These are phyloP conservation scores for Ibidorhyncha struthersii DNA, from an alignment of 2,113 vertebrate species.

Conservation along the genomic window DNA sequence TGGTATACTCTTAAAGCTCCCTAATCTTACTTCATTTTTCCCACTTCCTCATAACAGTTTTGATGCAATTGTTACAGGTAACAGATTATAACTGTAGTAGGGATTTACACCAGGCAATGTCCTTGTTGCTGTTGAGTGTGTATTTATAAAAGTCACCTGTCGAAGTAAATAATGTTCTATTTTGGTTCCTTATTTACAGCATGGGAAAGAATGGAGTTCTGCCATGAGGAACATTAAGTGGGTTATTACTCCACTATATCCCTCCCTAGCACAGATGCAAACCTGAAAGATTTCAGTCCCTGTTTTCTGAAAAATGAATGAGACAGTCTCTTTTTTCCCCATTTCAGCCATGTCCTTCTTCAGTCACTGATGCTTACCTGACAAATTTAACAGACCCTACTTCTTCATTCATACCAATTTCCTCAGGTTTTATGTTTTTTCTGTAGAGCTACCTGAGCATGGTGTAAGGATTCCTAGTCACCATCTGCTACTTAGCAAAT, in stretches of 20 bases:
- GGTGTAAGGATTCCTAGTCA: neutral
- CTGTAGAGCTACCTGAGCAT: neutral
- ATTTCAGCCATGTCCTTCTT: neutral
- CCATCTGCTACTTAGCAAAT: neutral
- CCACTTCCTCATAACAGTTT: neutral
- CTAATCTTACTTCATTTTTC: neutral
- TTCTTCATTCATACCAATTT: neutral
- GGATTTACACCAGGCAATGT: neutral
- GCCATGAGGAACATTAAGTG: neutral
- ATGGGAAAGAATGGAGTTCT: neutral
- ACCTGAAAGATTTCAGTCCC: neutral
- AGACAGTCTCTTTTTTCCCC: neutral
- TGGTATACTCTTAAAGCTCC: neutral
- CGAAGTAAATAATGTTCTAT: neutral
- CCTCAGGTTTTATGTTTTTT: neutral
- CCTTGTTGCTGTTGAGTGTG: neutral
- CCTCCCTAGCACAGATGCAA: neutral
- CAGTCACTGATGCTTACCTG: neutral
- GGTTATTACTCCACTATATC: neutral
- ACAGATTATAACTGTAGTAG: neutral
- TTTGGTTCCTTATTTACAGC: neutral
- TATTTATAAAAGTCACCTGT: neutral
- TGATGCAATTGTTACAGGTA: neutral
- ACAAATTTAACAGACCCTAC: neutral
- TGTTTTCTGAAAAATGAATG: neutral